These are phyloP conservation scores for Atractosteus spatula DNA, from an alignment of 2,113 vertebrate genomes.

Conservation along the genomic window DNA sequence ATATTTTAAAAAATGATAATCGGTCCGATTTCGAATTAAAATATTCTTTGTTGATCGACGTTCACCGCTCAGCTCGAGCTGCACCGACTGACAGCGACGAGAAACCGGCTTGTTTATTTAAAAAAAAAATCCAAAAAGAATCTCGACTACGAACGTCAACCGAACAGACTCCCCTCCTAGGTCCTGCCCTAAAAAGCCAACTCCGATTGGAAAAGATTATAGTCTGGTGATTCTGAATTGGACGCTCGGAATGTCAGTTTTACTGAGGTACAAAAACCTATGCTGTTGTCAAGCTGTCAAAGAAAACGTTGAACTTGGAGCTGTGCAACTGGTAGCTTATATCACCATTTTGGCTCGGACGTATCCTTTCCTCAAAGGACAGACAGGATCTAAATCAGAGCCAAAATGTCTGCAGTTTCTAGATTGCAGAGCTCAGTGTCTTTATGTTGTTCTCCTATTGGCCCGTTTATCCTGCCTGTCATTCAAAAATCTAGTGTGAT, in stretches of 20 bases:
- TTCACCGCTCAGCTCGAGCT: conserved; percentile 27
- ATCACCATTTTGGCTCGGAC: conserved; percentile 53
- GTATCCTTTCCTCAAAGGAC: neutral
- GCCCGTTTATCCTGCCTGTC: conserved; percentile 14
- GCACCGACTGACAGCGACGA: conserved; percentile 28
- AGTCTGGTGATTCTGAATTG: conserved; percentile 31
- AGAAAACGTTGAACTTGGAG: neutral
- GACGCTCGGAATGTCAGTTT: conserved; percentile 23
- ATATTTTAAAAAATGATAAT: too few species aligned
- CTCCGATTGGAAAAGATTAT: conserved; percentile 40
- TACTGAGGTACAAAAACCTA: neutral
- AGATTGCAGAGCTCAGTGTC: neutral
- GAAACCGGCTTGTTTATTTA: conserved; percentile 29
- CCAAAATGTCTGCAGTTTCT: conserved; percentile 42
- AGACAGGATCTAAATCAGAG: neutral
- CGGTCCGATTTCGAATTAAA: too few species aligned
- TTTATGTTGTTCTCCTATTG: conserved; percentile 29
- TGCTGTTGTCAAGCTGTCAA: conserved; percentile 22
- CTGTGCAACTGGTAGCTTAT: conserved; percentile 15
- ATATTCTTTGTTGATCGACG: neutral
- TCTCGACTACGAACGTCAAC: conserved; percentile 42
- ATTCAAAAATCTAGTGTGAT: conserved; percentile 26
- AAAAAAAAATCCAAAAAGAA: conserved; percentile 26
- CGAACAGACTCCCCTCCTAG: conserved; percentile 45
- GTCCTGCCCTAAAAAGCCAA: conserved; percentile 30